Conservation (phyloP, 2,113 vertebrate genomes). For the Myodes glareolus region DNA sequence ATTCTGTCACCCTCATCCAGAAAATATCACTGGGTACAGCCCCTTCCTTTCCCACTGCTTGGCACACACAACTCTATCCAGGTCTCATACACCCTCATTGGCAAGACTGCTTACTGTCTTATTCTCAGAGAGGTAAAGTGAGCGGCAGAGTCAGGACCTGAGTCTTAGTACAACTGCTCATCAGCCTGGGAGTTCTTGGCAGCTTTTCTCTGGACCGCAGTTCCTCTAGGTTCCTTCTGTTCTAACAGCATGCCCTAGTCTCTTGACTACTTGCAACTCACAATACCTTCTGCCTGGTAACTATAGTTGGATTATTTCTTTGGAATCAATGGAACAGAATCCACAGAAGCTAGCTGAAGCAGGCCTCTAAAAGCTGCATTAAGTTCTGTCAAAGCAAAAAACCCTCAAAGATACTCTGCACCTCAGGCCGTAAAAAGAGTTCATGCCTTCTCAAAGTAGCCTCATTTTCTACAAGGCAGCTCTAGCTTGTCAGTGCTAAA, state of each 20-base stretch:
- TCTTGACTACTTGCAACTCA: not conserved
- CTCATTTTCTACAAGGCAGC: not conserved
- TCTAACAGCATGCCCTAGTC: not conserved
- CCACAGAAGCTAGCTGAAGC: not conserved
- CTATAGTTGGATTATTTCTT: not conserved
- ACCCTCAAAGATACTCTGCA: not conserved
- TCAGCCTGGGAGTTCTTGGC: not conserved
- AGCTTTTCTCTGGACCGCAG: not conserved
- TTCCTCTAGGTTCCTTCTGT: not conserved
- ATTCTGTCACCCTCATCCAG: not conserved
- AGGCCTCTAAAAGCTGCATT: not conserved
- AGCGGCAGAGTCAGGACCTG: not conserved
- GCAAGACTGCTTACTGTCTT: not conserved
- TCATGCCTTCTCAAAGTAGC: not conserved
- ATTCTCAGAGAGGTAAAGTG: not conserved
- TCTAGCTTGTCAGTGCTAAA: constrained; percentile 9
- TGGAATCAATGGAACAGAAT: constrained; percentile 13
- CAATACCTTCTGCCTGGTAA: not conserved
- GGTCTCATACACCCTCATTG: not conserved
- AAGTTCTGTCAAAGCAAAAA: not conserved
- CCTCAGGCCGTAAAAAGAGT: not conserved
- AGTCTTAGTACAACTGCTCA: not conserved
- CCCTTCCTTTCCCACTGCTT: not conserved
- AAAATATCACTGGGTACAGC: not conserved
- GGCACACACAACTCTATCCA: not conserved